Evolutionary conservation across 1,140 invertebrate species (phyloP), one percentile per base, ranked within the genome.

Genomic region (Drosophila melanica): DNA sequence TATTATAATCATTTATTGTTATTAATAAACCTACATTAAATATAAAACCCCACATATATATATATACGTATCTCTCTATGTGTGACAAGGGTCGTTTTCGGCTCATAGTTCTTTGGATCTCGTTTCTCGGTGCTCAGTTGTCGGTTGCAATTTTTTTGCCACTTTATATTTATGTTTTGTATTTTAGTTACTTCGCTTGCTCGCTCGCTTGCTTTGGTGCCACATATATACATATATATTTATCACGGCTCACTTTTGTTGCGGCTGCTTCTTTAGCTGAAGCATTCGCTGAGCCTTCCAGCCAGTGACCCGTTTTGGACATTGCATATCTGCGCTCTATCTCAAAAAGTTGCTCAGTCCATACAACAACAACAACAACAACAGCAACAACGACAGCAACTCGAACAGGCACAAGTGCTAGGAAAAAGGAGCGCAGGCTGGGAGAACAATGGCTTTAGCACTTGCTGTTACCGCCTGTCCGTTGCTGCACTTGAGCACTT

Each of bases 381-480:
- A 41, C 58, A 47, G 54, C 14, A 55, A 53, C 16, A 30, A 55
- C n/a, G 33, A 42, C 11, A 44, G 30, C 18, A 51, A 48, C 39
- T 16, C 23, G 37, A 55, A 41, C 16, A 16, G 30, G 44, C 18
- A 10, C 4, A 59, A 35, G 6, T 39, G 57, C 20, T 47, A 66
- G 33, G 33, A 18, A 39, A 51, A 60, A 76, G 67, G 64, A 66
- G 63, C 14, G n/a, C 41, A 18, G 74, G 65, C 68, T 72, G 81
- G 72, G 67, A 77, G 86, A 64, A 86, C 82, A 86, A 86, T 89
- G 70, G 82, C 82, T 67, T 68, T 77, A 72, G 82, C 75, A 78
- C 75, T 79, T 79, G 77, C 82, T 81, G 69, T 58, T 72, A 65
- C 65, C 57, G 64, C 70, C 45, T 68, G 65, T 67, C 70, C 55